Percentiles rank a stretch among this genome's conserved stretches.
Conservation (phyloP, 1,140 invertebrate genomes). For the Drosophila jambulina region DNA sequence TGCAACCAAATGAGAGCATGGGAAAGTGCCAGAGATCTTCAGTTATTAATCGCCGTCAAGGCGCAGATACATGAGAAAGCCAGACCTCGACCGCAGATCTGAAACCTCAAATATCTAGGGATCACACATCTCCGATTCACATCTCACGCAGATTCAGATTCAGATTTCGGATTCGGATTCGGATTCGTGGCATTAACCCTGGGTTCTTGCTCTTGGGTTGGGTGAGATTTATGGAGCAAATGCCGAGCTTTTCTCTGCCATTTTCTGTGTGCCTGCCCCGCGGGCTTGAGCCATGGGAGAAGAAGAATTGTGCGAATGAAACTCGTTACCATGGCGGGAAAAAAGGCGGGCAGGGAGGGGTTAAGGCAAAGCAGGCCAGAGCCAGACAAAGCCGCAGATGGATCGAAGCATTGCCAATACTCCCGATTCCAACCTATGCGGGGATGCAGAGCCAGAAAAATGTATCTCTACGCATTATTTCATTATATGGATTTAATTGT, state of each 20-base stretch:
- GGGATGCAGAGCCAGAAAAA: background rate
- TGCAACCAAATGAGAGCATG: background rate
- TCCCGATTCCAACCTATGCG: conserved; percentile 21
- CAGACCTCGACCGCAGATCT: conserved; percentile 27
- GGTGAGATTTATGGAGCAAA: conserved; percentile 81
- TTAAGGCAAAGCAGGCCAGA: conserved; percentile 34
- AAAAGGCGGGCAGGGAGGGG: conserved; percentile 1
- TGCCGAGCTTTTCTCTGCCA: conserved; percentile 22
- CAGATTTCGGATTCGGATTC: conserved; percentile 7
- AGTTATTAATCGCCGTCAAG: background rate
- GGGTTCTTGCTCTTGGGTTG: conserved; percentile 6
- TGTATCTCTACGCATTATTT: background rate
- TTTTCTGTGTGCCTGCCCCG: conserved; percentile 17
- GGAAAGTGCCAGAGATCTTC: background rate
- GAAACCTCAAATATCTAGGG: conserved; percentile 4
- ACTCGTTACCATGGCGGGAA: conserved; percentile 62
- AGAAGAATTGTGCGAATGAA: conserved; percentile 73
- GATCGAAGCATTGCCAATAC: conserved; percentile 59
- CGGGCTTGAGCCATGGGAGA: conserved; percentile 28
- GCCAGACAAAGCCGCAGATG: conserved; percentile 53
- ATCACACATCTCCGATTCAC: conserved; percentile 34
- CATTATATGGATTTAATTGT: background rate
- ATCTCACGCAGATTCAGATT: conserved; percentile 43
- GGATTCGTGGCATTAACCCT: conserved; percentile 57
- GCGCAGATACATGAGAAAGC: conserved; percentile 11